A percentile compares a stretch with the other conserved stretches of the same genome.
phyloP scores from a whole-genome alignment of 2,797 vertebrate species.

The Ambastaia sidthimunki region DNA sequence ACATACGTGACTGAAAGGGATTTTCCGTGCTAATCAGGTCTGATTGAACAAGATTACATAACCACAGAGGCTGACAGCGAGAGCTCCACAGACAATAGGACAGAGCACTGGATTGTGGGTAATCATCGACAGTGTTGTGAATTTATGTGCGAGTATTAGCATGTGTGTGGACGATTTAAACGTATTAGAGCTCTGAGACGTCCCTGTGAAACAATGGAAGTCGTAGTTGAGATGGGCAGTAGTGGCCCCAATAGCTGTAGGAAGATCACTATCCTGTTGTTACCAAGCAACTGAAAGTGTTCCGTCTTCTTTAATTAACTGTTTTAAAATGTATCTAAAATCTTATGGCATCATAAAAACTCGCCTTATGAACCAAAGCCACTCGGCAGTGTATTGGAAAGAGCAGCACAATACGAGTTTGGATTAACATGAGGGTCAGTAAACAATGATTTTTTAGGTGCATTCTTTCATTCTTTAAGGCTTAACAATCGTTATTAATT shows the following conservation, averaged over 20 bases:
- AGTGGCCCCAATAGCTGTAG: neutral
- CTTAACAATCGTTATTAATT: neutral
- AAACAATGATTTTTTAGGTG: no score
- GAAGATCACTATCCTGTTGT: neutral
- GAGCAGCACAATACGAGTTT: neutral
- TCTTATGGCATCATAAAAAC: neutral
- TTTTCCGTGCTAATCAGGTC: slow-evolving; percentile 42
- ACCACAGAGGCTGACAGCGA: slow-evolving; percentile 20
- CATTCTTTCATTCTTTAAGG: neutral
- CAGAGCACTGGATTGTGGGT: slow-evolving; percentile 20
- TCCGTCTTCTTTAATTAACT: neutral
- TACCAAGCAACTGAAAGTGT: slow-evolving; percentile 24
- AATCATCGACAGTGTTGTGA: neutral
- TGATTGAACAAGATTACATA: slow-evolving; percentile 47
- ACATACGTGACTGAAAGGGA: slow-evolving; percentile 25
- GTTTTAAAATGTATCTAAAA: neutral
- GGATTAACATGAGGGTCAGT: neutral
- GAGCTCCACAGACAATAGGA: slow-evolving; percentile 4
- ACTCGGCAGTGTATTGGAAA: no score
- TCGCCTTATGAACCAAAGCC: neutral
- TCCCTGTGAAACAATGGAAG: slow-evolving; percentile 1
- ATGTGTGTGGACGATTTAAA: slow-evolving; percentile 13
- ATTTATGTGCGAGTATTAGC: slow-evolving; percentile 13
- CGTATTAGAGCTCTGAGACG: neutral
- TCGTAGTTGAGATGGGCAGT: neutral